phyloP scores from a whole-genome alignment of 2,888 invertebrate genomes.

The Standfussiana lucernea region DNA sequence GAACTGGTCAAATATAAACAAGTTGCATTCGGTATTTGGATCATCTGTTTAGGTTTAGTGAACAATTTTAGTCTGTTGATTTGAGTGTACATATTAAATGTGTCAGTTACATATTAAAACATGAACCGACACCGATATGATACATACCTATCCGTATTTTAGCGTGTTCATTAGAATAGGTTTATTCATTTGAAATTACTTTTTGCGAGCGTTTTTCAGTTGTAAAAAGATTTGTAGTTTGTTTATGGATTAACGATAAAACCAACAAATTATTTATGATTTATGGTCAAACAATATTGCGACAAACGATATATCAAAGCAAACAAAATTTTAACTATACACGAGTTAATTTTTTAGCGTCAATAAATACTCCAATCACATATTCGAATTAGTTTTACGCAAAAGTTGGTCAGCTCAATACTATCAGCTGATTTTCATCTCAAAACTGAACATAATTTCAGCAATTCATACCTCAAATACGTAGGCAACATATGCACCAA shows the following conservation, averaged over 20 bases:
- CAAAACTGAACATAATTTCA: neutral
- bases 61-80: neutral
- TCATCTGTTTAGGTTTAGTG: neutral
- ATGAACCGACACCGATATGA: too few relatives aligned
- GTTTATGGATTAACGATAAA: neutral
- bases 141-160: neutral
- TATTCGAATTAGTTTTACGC: neutral
- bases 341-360: neutral
- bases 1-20: neutral
- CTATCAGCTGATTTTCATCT: neutral
- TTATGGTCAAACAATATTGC: constrained; percentile 5
- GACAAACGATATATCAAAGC: neutral
- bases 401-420: neutral
- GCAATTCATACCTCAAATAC: neutral
- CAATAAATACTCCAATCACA: neutral
- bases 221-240: neutral
- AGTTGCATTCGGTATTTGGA: neutral
- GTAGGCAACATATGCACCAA: neutral
- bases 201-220: neutral
- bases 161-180: neutral
- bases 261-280: neutral
- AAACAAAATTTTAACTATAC: constrained; percentile 14
- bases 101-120: constrained; percentile 6
- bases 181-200: neutral
- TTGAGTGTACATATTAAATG: neutral